Percentiles rank a stretch among this genome's conserved stretches.
phyloP scores from a whole-genome alignment of 2,888 invertebrate genomes.

The Mycalesis mineus region DNA sequence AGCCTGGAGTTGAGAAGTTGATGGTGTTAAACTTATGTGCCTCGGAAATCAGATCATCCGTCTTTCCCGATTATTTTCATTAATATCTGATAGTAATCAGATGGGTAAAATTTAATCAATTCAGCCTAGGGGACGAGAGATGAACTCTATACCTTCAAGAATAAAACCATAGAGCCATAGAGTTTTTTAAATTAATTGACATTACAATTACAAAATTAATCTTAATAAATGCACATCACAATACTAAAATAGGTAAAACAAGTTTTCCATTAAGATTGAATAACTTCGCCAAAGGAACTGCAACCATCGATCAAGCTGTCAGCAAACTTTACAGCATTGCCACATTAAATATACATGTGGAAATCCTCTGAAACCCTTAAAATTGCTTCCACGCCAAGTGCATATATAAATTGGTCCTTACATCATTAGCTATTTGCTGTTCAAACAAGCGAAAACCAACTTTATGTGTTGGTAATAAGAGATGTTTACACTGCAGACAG shows the following conservation, averaged over 20 bases:
- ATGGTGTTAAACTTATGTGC: no score
- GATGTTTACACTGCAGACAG: conserved; percentile 17
- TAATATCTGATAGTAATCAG: no score
- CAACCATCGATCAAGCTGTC: conserved; percentile 64
- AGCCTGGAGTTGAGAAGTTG: no score
- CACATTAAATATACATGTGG: conserved; percentile 15
- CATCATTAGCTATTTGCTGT: conserved; percentile 40
- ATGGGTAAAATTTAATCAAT: no score
- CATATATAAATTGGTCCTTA: conserved; percentile 45
- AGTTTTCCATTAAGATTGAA: conserved; percentile 34
- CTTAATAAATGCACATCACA: neutral
- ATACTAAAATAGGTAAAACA: neutral
- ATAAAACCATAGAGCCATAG: no score
- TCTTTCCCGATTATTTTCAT: no score
- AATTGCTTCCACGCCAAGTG: conserved; percentile 29
- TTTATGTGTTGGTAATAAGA: conserved; percentile 35
- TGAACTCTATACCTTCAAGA: no score
- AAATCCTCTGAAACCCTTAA: conserved; percentile 25
- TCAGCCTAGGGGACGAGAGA: no score
- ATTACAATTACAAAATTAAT: no score
- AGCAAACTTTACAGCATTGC: conserved; percentile 26
- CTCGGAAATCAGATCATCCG: no score
- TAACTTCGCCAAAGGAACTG: conserved; percentile 50
- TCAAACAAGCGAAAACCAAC: conserved; percentile 35
- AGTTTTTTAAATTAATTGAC: no score